Percentiles rank a stretch among this genome's conserved stretches.
Conservation (phyloP, 2,113 vertebrate genomes). For the Dromaius novaehollandiae region DNA sequence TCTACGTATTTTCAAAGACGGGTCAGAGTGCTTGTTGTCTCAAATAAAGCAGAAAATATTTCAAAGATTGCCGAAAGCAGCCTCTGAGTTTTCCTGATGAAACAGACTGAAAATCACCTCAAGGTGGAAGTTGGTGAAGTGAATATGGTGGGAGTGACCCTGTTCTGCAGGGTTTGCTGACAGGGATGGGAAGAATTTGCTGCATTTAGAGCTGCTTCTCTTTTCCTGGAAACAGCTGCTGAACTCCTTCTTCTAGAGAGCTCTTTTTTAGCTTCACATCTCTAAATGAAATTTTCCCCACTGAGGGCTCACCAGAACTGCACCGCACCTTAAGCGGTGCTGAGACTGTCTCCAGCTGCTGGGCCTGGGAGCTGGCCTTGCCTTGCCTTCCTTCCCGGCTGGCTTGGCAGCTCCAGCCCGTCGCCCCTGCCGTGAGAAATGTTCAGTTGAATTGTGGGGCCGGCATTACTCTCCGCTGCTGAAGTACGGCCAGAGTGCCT, state of each 20-base stretch:
- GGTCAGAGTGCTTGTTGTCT: background rate
- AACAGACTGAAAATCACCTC: background rate
- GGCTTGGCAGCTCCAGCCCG: background rate
- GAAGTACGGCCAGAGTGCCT: background rate
- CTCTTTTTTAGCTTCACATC: background rate
- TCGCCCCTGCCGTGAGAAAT: background rate
- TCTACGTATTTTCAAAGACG: background rate
- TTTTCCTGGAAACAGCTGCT: constrained; percentile 11
- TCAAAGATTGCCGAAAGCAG: background rate
- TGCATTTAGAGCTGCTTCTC: background rate
- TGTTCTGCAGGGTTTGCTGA: background rate
- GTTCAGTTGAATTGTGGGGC: background rate
- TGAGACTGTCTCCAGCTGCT: background rate
- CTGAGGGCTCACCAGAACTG: background rate
- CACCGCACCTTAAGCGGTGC: background rate
- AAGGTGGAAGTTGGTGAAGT: fast-evolving
- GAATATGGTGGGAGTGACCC: background rate
- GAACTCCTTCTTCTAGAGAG: background rate
- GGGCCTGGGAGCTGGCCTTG: background rate
- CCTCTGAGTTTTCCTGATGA: background rate
- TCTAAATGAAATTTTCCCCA: background rate
- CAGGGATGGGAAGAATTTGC: background rate
- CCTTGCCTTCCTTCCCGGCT: background rate
- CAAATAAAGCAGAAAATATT: constrained; percentile 16
- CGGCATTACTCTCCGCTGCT: background rate